A percentile compares a stretch with the other conserved stretches of the same genome.
phyloP scores from a whole-genome alignment of 2,797 vertebrate species.

The Holocentrus rufus region DNA sequence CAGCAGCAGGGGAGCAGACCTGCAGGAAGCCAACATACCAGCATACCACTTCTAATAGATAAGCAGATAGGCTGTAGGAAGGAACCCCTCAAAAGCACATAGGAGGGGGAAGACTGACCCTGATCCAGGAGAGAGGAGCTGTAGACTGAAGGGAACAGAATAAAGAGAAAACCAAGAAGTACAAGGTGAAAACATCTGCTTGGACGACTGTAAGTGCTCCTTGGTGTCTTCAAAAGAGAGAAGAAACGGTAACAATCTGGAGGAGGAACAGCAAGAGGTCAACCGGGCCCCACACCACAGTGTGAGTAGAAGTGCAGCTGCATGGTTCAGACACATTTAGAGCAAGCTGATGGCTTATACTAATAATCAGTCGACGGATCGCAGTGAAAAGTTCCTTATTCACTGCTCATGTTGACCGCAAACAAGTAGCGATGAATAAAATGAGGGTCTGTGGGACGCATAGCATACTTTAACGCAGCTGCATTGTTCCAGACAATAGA shows the following conservation, averaged over 20 bases:
- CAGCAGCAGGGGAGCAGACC: constrained; percentile 51
- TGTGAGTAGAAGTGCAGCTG: constrained; percentile 71
- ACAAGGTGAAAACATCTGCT: background rate
- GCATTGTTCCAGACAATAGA: constrained; percentile 48
- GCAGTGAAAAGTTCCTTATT: background rate
- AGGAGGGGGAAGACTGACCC: background rate
- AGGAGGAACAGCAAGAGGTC: constrained; percentile 65
- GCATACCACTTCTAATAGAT: constrained; percentile 57
- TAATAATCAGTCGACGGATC: background rate
- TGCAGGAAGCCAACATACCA: constrained; percentile 56
- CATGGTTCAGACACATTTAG: constrained; percentile 1
- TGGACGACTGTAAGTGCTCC: background rate
- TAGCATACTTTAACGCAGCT: constrained; percentile 16
- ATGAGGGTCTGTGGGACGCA: constrained; percentile 5
- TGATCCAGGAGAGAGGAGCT: background rate
- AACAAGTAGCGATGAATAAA: background rate
- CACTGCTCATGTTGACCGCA: background rate
- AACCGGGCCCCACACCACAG: constrained; percentile 59
- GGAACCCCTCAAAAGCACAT: constrained; percentile 26
- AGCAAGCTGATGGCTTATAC: too few species aligned
- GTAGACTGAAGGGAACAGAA: background rate
- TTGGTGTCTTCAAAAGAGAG: constrained; percentile 12
- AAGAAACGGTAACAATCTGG: constrained; percentile 55
- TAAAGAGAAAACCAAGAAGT: constrained; percentile 4
- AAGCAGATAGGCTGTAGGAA: constrained; percentile 38